Conservation (phyloP, 2,888 invertebrate species). For the Girardia tigrina region DNA sequence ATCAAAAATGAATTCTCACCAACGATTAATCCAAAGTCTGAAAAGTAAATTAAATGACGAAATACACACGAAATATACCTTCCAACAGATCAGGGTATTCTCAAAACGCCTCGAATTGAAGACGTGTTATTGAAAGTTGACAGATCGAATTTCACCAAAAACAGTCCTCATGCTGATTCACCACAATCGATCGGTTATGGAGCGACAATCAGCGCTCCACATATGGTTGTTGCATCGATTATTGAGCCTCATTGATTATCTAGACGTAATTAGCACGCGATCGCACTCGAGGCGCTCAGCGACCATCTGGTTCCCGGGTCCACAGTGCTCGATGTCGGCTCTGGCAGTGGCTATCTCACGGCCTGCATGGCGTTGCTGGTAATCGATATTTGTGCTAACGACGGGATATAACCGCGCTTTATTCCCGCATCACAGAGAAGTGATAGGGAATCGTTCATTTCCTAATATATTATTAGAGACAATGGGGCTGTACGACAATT, state of each 20-base stretch:
- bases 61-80: background rate
- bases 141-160: background rate
- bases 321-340: slow-evolving; percentile 51
- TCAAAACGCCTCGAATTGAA: background rate
- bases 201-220: slow-evolving; percentile 77
- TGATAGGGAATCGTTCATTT: too few relatives aligned
- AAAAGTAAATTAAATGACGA: background rate
- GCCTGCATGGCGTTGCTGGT: slow-evolving; percentile 52
- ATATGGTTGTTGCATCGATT: slow-evolving; percentile 64
- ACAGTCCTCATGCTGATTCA: slow-evolving; percentile 57
- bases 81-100: background rate
- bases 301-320: slow-evolving; percentile 52
- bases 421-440: too few relatives aligned
- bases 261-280: slow-evolving; percentile 46
- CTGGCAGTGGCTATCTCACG: slow-evolving; percentile 51
- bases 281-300: slow-evolving; percentile 48
- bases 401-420: too few relatives aligned
- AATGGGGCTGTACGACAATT: too few relatives aligned
- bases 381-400: slow-evolving; percentile 38
- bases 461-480: too few relatives aligned
- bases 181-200: slow-evolving; percentile 56
- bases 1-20: background rate
- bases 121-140: background rate
- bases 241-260: background rate
- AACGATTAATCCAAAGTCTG: background rate